Evolutionary conservation across 2,888 invertebrate genomes (phyloP).

Genomic region (Pristionchus exspectatus): DNA sequence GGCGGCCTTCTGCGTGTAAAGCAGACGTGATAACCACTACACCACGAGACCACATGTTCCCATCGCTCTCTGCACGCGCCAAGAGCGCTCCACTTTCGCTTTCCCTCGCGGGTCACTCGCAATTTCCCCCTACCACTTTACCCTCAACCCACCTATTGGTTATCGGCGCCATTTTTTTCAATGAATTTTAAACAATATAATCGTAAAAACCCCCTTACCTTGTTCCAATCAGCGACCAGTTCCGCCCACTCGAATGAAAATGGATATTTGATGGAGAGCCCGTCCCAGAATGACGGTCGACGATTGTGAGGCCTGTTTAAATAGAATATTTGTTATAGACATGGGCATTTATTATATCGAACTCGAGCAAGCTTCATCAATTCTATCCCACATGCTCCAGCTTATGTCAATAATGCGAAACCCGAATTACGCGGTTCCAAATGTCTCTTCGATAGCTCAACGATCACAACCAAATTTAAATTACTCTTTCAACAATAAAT

Average conservation of each 20-base stretch:
- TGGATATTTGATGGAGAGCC: slow-evolving; percentile 66
- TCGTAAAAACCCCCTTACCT: neutral
- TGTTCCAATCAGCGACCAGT: slow-evolving; percentile 62
- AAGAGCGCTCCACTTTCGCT: slow-evolving; percentile 36
- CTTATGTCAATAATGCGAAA: neutral
- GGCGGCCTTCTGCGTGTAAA: slow-evolving; percentile 47
- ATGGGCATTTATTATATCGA: neutral
- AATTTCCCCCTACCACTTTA: neutral
- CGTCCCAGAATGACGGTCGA: slow-evolving; percentile 66
- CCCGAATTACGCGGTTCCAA: neutral
- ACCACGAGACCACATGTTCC: slow-evolving; percentile 34
- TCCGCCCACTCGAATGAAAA: slow-evolving; percentile 65
- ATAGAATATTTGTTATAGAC: neutral
- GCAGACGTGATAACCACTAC: slow-evolving; percentile 47
- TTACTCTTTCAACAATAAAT: neutral
- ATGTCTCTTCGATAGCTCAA: too few relatives aligned
- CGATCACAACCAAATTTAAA: too few relatives aligned
- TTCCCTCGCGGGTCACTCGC: neutral
- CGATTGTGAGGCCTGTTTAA: slow-evolving; percentile 64
- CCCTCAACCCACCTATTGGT: neutral
- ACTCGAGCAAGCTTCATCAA: too few relatives aligned
- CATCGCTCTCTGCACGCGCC: neutral
- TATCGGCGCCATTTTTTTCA: too few relatives aligned
- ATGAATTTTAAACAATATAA: too few relatives aligned
- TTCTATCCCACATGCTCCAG: neutral